Conservation (phyloP, 2,888 invertebrate genomes). For the Lycaena phlaeas region DNA sequence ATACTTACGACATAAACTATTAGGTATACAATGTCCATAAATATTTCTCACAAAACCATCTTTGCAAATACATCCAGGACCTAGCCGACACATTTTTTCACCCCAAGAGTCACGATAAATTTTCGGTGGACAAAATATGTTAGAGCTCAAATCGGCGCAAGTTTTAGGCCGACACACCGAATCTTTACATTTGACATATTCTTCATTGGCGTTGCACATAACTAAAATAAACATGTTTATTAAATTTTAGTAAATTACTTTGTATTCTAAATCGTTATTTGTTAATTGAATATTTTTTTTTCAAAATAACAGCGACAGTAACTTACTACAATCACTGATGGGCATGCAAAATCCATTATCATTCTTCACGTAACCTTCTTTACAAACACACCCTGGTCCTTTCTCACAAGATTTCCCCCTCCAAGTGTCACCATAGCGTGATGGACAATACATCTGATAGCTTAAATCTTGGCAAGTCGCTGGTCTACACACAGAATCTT, state of each 20-base stretch:
- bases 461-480: not conserved
- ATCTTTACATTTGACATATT: slow-evolving; percentile 1
- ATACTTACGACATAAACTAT: slow-evolving; percentile 6
- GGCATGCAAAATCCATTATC: not conserved
- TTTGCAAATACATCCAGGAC: slow-evolving; percentile 6
- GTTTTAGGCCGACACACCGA: not conserved
- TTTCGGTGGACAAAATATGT: not conserved
- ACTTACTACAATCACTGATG: slow-evolving; percentile 6
- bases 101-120: too few species aligned
- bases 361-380: slow-evolving; percentile 5
- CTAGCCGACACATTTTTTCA: not conserved
- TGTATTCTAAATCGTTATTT: too few species aligned
- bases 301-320: too few species aligned
- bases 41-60: slow-evolving; percentile 1
- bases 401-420: not conserved
- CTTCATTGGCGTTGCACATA: not conserved
- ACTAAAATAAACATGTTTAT: not conserved
- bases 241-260: not conserved
- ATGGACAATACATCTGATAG: not conserved
- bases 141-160: not conserved
- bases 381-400: slow-evolving; percentile 6
- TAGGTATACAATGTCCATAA: not conserved
- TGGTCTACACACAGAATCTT: not conserved
- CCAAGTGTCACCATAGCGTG: too few species aligned
- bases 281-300: too few species aligned